phyloP scores from a whole-genome alignment of 2,888 invertebrate genomes.

The Melanostoma mellinum region DNA sequence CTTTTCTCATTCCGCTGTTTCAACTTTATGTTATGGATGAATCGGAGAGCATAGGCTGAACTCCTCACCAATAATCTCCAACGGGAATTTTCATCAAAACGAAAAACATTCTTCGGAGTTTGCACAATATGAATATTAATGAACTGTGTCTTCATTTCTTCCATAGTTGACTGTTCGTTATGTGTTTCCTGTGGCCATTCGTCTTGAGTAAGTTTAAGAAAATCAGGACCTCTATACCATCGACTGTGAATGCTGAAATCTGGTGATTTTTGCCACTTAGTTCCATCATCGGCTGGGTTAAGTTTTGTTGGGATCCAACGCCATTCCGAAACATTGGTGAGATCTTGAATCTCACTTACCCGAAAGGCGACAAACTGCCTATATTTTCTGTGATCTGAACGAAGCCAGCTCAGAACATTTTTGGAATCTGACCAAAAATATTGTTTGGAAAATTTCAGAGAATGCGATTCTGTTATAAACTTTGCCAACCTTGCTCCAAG shows the following conservation, averaged over 20 bases:
- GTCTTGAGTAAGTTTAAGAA: neutral
- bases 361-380: neutral
- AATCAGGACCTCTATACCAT: constrained; percentile 12
- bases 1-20: neutral
- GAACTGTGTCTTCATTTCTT: constrained; percentile 4
- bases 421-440: neutral
- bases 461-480: neutral
- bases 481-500: neutral
- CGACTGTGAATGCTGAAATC: neutral
- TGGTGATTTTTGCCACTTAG: neutral
- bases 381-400: neutral
- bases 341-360: constrained; percentile 10
- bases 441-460: neutral
- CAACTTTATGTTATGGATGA: constrained; percentile 2
- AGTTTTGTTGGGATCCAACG: neutral
- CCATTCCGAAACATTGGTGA: neutral
- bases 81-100: neutral
- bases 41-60: constrained; percentile 1
- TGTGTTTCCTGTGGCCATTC: constrained; percentile 2
- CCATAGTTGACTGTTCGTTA: neutral
- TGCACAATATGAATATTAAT: neutral
- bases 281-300: constrained; percentile 14
- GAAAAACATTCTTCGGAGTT: neutral
- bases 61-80: constrained; percentile 1
- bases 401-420: neutral